Base-by-base conservation (phyloP, 1,140 invertebrate genomes). In the Drosophila pseudoananassae region DNA sequence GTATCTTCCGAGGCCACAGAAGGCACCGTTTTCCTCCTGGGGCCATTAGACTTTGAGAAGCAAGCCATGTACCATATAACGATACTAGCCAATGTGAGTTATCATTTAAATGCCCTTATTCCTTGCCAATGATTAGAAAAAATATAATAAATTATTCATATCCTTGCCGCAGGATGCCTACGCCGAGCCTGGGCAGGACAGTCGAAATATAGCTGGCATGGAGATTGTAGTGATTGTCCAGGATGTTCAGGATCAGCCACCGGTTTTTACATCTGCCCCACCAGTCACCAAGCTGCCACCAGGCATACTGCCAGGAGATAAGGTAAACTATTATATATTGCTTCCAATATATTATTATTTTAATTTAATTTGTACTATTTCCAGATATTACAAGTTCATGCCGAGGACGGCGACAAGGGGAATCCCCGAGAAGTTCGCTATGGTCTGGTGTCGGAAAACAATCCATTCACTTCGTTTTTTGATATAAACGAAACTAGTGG, bases 401-500 rank as follows among this genome's bases (percentile, higher is more conserved):
- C 97, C n/a, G 95, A 97, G 92, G 97, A 98, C 91, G 97, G 97
- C 2, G 97, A 98, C 90, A 96, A 96, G 90, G 96, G 96, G 1
- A 95, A 95, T 40, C 96, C 96, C 3, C 93, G 97, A 45, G 94
- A 95, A 76, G 95, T 98, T 40, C 94, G 95, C 90, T 98, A 97
- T 79, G 96, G 96, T 9, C 93, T 98, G 51, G 94, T 97, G 15
- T 95, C 96, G 1, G 96, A 97, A 91, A 94, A 94, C 54, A 96
- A 97, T 91, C 95, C 96, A 12, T 97, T 97, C 74, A 96, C 95
- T 9, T 94, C 95, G 7, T 97, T 97, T 92, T 97, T 97, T 85
- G 94, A 96, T 77, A 96, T 97, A 64, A 96, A 96, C 79, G 95
- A 97, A 90, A 95, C 94, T 29, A 95, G 95, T 78, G 96, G 96